Base-by-base conservation (phyloP, 2,888 invertebrate genomes). In the Drosophila sordidapex region DNA sequence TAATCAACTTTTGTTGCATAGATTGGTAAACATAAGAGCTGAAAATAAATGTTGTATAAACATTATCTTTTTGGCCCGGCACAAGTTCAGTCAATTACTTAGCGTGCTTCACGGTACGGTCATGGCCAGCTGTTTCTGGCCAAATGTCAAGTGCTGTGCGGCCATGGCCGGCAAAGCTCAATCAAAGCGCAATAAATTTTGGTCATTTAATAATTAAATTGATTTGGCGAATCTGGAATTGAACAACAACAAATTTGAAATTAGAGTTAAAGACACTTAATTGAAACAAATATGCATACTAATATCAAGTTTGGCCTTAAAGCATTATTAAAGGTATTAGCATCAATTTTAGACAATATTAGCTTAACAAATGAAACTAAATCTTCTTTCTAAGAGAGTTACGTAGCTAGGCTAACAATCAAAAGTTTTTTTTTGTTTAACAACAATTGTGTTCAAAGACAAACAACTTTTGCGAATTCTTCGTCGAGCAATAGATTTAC, bases 121-220 rank as follows among this genome's bases (percentile, higher is more conserved):
- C 70, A 52, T 53, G 87, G 82, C 61, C 81, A 64, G 51, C 18
- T 25, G 27, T 35, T 62, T 76, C 79, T 71, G 77, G 56, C 63
- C 43, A 78, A 84, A 70, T 82, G 84, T 78, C 85, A 87, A 84
- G 76, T 74, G 72, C 64, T 75, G n/a, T 52, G 2, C 29, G 79
- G 63, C 70, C 70, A 74, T 63, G 72, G 72, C 43, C 70, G 43
- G 33, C 51, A 49, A 33, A 49, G 25, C 27, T 13, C 29, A 15
- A 25, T 25, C 18, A 33, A 15, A 21, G 3, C 53, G 25, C 48
- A 31, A n/a, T 10, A 27, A 48, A 38, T 49, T 31, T 38, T 35
- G n/a, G 48, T 33, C 43, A n/a, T 4, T 29, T 48, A n/a, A 35
- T 8, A 27, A 35, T 13, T 27, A 2, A n/a, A 31, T n/a, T 10